phyloP scores from a whole-genome alignment of 2,888 invertebrate genomes.

The Tubulanus polymorphus region DNA sequence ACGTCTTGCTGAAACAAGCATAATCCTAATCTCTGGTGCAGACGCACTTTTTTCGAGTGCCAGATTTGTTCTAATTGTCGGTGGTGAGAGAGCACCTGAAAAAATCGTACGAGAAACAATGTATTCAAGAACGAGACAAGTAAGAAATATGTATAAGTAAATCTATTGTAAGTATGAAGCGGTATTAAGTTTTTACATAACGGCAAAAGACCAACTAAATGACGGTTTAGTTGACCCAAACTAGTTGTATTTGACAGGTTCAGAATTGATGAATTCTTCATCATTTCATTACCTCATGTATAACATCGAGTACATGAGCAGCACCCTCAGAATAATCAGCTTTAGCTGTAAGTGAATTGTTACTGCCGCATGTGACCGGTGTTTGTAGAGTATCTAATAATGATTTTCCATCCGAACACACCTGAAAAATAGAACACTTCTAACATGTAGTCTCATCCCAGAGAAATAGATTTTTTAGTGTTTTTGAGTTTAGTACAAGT shows the following conservation, averaged over 20 bases:
- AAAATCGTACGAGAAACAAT: too few relatives aligned
- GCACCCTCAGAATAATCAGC: conserved; percentile 93
- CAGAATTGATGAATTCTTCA: too few relatives aligned
- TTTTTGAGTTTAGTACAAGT: too few relatives aligned
- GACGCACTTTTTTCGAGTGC: conserved; percentile 89
- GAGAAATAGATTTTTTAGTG: too few relatives aligned
- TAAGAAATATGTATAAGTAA: too few relatives aligned
- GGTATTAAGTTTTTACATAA: too few relatives aligned
- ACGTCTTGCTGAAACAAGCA: conserved; percentile 95
- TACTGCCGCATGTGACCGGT: conserved; percentile 47
- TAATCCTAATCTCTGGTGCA: conserved; percentile 89
- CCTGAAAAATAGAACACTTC: conserved; percentile 42
- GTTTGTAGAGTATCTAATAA: conserved; percentile 55
- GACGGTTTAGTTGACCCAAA: too few relatives aligned
- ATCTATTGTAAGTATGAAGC: too few relatives aligned
- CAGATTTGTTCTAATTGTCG: conserved; percentile 88
- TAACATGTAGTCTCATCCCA: too few relatives aligned
- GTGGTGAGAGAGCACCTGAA: conserved; percentile 82
- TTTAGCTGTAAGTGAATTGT: conserved; percentile 51
- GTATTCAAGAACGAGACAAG: too few relatives aligned
- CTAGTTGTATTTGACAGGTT: too few relatives aligned
- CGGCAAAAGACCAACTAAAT: too few relatives aligned
- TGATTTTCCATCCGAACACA: conserved; percentile 56
- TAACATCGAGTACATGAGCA: conserved; percentile 91
- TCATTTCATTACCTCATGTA: conserved; percentile 81